Evolutionary conservation across 2,888 invertebrate genomes (phyloP).

Genomic region (Atherix ibis): DNA sequence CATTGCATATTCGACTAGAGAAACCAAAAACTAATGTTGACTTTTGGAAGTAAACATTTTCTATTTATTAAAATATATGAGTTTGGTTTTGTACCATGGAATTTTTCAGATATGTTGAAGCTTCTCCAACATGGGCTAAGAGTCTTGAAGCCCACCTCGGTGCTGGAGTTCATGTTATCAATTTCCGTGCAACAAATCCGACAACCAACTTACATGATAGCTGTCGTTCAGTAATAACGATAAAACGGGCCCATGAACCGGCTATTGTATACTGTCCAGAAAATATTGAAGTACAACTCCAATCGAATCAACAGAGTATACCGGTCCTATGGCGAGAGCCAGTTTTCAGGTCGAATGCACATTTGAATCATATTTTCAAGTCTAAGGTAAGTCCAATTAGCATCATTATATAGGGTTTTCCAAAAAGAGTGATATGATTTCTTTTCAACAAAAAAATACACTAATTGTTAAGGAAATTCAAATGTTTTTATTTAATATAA

Average conservation of each 20-base stretch:
- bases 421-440: too few species aligned
- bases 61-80: not conserved
- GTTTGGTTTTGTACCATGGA: too few species aligned
- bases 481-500: too few species aligned
- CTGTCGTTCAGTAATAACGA: slow-evolving; percentile 43
- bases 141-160: slow-evolving; percentile 41
- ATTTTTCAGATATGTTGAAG: slow-evolving; percentile 37
- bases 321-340: slow-evolving; percentile 50
- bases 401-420: too few species aligned
- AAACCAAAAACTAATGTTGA: slow-evolving; percentile 46
- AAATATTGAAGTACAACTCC: slow-evolving; percentile 41
- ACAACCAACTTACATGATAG: slow-evolving; percentile 37
- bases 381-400: slow-evolving; percentile 41
- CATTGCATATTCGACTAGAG: slow-evolving; percentile 33
- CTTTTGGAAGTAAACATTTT: slow-evolving; percentile 37
- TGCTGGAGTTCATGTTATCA: slow-evolving; percentile 41
- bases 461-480: too few species aligned
- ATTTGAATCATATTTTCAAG: slow-evolving; percentile 39
- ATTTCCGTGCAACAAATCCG: slow-evolving; percentile 43
- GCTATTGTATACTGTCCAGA: slow-evolving; percentile 41
- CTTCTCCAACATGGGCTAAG: slow-evolving; percentile 45
- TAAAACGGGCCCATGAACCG: slow-evolving; percentile 42
- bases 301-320: slow-evolving; percentile 37
- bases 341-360: slow-evolving; percentile 41
- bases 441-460: too few species aligned